phyloP scores from a whole-genome alignment of 1,140 invertebrate genomes.

The Hydropsyche tenuis region DNA sequence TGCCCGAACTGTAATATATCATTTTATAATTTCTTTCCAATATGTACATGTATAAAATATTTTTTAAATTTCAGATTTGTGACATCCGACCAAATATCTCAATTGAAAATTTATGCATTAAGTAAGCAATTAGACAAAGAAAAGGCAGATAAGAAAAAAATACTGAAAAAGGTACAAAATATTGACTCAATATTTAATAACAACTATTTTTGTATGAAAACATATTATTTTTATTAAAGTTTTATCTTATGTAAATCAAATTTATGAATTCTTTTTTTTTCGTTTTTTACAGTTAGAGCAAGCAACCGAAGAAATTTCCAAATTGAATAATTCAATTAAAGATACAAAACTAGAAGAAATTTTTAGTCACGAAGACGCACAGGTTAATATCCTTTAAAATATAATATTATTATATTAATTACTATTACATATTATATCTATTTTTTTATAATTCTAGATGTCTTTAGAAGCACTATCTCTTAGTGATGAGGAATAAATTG shows the following conservation, averaged over 20 bases:
- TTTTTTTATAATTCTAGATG: no score
- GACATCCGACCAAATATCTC: slow-evolving; percentile 16
- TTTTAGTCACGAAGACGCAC: not conserved
- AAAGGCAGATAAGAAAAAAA: slow-evolving; percentile 14
- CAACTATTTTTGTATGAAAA: not conserved
- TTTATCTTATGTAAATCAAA: not conserved
- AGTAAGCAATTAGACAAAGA: slow-evolving; percentile 28
- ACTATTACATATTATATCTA: not conserved
- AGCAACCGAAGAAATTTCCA: slow-evolving; percentile 12
- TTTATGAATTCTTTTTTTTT: not conserved
- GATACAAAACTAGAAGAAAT: not conserved
- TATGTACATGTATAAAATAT: not conserved
- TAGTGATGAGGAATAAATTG: no score
- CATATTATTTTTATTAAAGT: not conserved
- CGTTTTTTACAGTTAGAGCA: slow-evolving; percentile 12
- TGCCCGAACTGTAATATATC: slow-evolving; percentile 14
- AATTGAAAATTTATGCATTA: slow-evolving; percentile 19
- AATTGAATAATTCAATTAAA: not conserved
- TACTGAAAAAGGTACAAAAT: slow-evolving; percentile 16
- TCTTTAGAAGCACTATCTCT: no score
- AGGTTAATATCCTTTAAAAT: no score
- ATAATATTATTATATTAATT: not conserved
- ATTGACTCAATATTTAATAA: not conserved
- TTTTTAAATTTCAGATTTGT: slow-evolving; percentile 24
- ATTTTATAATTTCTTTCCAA: slow-evolving; percentile 18